Percentiles rank a stretch among this genome's conserved stretches.
These are phyloP conservation scores for Cairina moschata DNA, from an alignment of 2,113 vertebrate species.

Conservation along the genomic window DNA sequence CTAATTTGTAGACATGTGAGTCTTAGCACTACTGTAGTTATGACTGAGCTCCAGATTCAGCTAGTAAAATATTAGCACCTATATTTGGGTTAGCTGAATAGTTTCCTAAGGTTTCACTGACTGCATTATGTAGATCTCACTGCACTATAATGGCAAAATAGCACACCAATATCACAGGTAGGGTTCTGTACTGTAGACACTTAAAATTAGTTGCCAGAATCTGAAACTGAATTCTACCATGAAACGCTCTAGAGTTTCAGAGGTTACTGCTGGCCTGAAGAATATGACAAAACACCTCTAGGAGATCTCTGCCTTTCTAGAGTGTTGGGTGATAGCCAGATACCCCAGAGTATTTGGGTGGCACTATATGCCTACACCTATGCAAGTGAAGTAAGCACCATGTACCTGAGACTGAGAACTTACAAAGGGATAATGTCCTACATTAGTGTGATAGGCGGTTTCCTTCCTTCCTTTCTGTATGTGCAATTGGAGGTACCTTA, in stretches of 20 bases:
- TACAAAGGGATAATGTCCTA: neutral
- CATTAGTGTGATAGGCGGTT: neutral
- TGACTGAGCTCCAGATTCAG: accelerated
- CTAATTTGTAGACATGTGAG: neutral
- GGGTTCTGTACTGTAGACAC: neutral
- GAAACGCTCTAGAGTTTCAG: neutral
- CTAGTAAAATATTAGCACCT: neutral
- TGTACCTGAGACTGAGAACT: neutral
- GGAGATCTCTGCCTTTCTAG: neutral
- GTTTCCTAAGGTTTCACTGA: neutral
- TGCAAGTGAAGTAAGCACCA: neutral
- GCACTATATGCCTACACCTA: neutral
- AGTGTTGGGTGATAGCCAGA: accelerated
- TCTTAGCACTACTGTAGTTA: neutral
- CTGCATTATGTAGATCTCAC: neutral
- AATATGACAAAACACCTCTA: neutral
- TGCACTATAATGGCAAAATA: neutral
- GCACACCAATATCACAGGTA: neutral
- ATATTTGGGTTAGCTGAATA: neutral
- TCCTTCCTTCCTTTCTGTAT: neutral
- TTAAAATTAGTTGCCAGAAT: neutral
- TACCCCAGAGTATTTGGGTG: neutral
- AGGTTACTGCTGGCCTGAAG: neutral
- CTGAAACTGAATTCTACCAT: neutral
- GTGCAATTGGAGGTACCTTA: neutral